Evolutionary conservation across 2,113 vertebrate species (phyloP).

Genomic region (Dipodomys merriami): DNA sequence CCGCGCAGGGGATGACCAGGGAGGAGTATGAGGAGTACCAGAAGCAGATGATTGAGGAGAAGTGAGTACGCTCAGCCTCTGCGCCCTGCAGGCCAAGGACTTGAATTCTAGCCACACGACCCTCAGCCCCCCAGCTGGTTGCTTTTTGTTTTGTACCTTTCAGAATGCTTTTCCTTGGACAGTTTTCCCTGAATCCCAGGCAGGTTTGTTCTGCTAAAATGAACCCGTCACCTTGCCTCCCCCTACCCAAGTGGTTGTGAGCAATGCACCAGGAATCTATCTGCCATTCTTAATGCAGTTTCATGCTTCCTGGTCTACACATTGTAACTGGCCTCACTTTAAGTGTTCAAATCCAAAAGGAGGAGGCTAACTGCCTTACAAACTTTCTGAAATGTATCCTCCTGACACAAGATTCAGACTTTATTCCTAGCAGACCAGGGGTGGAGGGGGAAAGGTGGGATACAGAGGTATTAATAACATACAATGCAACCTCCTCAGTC

Average conservation of each 20-base stretch:
- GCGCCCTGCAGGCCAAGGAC: neutral
- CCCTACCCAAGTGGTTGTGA: neutral
- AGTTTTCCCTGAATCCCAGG: neutral
- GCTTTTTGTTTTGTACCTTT: neutral
- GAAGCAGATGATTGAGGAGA: constrained; percentile 98
- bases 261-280: too few species aligned
- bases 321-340: neutral
- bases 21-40: constrained; percentile 99
- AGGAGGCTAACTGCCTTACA: neutral
- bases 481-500: neutral
- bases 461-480: neutral
- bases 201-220: neutral
- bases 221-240: neutral
- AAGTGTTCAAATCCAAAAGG: neutral
- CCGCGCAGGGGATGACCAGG: constrained; percentile 95
- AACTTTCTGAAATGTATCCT: neutral
- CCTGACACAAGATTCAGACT: neutral
- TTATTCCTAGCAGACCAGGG: neutral
- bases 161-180: neutral
- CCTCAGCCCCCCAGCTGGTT: fast-evolving
- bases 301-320: neutral
- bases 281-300: neutral
- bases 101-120: fast-evolving
- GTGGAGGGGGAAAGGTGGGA: too few species aligned
- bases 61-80: constrained; percentile 90